phyloP scores from a whole-genome alignment of 2,797 vertebrate genomes.

The Poecilia picta region DNA sequence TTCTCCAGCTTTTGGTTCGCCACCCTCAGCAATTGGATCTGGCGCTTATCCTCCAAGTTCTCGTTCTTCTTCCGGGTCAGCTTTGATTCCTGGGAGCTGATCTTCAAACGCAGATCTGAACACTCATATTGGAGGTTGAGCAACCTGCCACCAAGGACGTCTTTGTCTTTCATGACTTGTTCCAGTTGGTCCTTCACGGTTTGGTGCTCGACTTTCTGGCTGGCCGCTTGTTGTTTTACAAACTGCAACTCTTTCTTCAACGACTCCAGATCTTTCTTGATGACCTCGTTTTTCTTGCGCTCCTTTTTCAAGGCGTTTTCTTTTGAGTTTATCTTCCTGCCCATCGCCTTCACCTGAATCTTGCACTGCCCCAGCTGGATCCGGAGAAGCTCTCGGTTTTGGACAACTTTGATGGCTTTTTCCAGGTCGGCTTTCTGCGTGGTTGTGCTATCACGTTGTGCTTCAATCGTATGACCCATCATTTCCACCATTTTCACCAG shows the following conservation, averaged over 20 bases:
- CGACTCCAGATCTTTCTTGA: background rate
- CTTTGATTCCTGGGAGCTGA: background rate
- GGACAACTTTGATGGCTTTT: background rate
- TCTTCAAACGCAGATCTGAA: background rate
- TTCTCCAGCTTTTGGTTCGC: conserved; percentile 14
- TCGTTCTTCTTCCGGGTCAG: background rate
- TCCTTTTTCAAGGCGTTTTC: background rate
- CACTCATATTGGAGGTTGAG: background rate
- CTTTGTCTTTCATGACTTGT: background rate
- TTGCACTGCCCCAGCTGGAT: background rate
- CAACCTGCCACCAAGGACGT: background rate
- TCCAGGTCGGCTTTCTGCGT: conserved; percentile 5
- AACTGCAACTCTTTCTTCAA: background rate
- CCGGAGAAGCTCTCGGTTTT: conserved; percentile 6
- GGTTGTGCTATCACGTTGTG: no score
- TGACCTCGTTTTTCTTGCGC: conserved; percentile 6
- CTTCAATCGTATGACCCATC: no score
- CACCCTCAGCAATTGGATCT: conserved; percentile 19
- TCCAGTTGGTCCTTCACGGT: background rate
- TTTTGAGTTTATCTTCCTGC: conserved; percentile 12
- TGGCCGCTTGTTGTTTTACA: background rate
- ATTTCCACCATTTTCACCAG: conserved; percentile 5
- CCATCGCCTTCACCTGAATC: background rate
- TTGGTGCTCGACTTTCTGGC: background rate
- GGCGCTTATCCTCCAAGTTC: conserved; percentile 5